These are phyloP conservation scores for Melanotaenia trifasciata DNA, from an alignment of 2,797 vertebrate species.

Conservation along the genomic window DNA sequence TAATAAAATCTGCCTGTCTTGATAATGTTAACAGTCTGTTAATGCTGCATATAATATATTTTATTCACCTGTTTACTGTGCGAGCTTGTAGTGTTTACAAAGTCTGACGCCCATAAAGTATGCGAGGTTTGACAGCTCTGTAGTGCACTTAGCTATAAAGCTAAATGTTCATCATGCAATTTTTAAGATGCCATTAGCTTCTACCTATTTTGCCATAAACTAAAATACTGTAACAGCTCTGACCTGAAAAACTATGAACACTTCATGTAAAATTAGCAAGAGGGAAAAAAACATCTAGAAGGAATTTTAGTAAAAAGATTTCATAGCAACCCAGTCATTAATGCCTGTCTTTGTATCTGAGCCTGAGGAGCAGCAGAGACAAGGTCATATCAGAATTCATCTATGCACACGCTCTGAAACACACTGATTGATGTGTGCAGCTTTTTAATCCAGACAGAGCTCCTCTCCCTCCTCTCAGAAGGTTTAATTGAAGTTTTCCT, in stretches of 20 bases:
- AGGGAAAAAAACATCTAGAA: too few species aligned
- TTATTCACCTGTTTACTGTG: background rate
- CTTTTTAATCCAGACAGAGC: constrained; percentile 9
- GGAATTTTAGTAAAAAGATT: background rate
- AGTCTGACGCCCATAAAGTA: background rate
- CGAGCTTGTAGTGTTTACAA: background rate
- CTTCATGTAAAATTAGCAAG: background rate
- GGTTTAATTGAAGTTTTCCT: constrained; percentile 35
- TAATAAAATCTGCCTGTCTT: constrained; percentile 11
- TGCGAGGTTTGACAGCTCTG: background rate
- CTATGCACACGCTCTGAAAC: background rate
- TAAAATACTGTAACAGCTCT: background rate
- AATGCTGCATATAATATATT: constrained; percentile 4
- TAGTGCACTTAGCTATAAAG: background rate
- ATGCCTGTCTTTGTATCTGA: background rate
- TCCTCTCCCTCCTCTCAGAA: background rate
- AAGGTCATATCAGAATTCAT: constrained; percentile 14
- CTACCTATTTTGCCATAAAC: background rate
- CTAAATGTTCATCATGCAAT: background rate
- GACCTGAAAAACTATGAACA: background rate
- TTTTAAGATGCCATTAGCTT: background rate
- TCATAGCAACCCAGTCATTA: background rate
- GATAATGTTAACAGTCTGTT: constrained; percentile 6
- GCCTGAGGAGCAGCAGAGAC: background rate
- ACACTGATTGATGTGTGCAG: background rate